phyloP scores from a whole-genome alignment of 1,140 invertebrate genomes.

The Popillia japonica region DNA sequence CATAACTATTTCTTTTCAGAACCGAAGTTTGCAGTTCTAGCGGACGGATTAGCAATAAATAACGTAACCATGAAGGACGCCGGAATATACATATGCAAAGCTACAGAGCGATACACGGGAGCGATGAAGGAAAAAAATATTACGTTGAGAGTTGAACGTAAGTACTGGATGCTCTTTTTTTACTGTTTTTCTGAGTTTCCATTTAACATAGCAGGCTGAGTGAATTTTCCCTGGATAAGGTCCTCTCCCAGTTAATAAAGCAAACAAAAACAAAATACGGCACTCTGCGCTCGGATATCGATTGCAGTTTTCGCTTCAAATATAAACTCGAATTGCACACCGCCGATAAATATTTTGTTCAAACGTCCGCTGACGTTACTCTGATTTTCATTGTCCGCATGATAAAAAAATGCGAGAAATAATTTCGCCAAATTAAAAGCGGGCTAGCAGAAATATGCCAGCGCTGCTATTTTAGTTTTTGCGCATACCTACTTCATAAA shows the following conservation, averaged over 20 bases:
- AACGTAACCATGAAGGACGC: conserved; percentile 46
- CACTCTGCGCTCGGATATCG: background rate
- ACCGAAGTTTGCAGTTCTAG: conserved; percentile 45
- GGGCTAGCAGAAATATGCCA: no score
- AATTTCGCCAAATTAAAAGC: background rate
- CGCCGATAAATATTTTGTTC: conserved; percentile 5
- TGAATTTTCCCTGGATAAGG: background rate
- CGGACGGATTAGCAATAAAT: conserved; percentile 50
- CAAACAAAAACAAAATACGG: background rate
- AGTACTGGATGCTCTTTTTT: conserved; percentile 39
- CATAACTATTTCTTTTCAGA: conserved; percentile 40
- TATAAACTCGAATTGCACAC: conserved; percentile 12
- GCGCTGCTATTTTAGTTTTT: no score
- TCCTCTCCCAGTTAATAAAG: conserved; percentile 20
- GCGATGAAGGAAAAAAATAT: conserved; percentile 48
- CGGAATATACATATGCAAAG: conserved; percentile 50
- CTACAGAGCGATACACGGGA: conserved; percentile 48
- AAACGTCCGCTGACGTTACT: background rate
- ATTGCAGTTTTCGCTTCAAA: background rate
- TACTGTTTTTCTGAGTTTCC: background rate
- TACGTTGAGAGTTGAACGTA: conserved; percentile 48
- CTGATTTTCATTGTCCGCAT: background rate
- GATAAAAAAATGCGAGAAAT: background rate
- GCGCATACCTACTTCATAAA: no score
- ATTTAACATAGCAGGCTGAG: background rate